phyloP scores from a whole-genome alignment of 2,888 invertebrate species.

The Sialis fuliginosa region DNA sequence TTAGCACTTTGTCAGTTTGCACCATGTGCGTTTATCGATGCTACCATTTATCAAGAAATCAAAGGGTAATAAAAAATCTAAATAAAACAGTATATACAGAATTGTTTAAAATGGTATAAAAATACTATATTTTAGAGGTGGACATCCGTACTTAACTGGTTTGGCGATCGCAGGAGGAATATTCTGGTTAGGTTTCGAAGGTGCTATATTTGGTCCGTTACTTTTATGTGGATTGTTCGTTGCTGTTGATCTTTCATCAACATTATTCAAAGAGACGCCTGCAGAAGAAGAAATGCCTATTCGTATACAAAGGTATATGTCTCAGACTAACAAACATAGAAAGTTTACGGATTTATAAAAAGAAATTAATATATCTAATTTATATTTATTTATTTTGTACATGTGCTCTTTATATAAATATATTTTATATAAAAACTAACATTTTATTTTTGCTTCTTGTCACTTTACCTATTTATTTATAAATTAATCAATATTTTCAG shows the following conservation, averaged over 20 bases:
- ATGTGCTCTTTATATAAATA: too few relatives aligned
- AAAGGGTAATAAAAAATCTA: slow-evolving; percentile 51
- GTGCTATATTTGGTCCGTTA: slow-evolving; percentile 91
- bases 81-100: neutral
- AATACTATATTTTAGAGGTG: slow-evolving; percentile 40
- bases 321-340: neutral
- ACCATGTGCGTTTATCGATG: slow-evolving; percentile 83
- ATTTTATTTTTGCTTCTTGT: neutral
- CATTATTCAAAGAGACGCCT: slow-evolving; percentile 47
- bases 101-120: neutral
- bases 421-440: neutral
- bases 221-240: slow-evolving; percentile 89
- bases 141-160: slow-evolving; percentile 93
- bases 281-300: slow-evolving; percentile 29
- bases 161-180: slow-evolving; percentile 95
- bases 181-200: slow-evolving; percentile 91
- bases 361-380: neutral
- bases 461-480: neutral
- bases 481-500: too few relatives aligned
- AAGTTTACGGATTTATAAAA: neutral
- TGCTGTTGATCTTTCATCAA: slow-evolving; percentile 65
- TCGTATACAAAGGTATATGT: slow-evolving; percentile 3
- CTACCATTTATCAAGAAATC: slow-evolving; percentile 92
- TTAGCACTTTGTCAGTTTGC: slow-evolving; percentile 74
- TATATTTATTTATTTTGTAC: too few relatives aligned